Evolutionary conservation across 2,797 vertebrate genomes (phyloP).

Genomic region (Smutsia temminckii): DNA sequence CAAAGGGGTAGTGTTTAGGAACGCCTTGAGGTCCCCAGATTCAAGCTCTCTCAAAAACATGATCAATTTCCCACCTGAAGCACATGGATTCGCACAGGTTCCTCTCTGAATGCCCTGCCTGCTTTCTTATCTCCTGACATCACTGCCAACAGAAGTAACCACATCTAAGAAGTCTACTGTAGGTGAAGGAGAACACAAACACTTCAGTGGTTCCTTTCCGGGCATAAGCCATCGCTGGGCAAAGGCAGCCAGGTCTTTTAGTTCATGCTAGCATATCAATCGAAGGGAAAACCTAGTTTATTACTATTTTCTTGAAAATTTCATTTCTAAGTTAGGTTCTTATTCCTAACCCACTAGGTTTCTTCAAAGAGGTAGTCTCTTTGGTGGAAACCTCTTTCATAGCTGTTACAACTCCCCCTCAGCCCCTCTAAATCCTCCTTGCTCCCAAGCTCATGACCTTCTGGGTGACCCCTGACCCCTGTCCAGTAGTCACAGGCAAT

Average conservation of each 20-base stretch:
- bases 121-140: background rate
- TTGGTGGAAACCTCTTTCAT: background rate
- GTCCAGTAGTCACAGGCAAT: background rate
- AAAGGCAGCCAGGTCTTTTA: background rate
- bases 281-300: constrained; percentile 33
- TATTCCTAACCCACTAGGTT: background rate
- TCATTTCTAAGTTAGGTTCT: background rate
- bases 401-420: background rate
- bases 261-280: background rate
- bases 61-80: background rate
- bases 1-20: constrained; percentile 44
- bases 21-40: background rate
- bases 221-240: background rate
- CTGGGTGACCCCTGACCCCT: background rate
- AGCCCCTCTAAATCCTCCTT: background rate
- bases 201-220: background rate
- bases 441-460: background rate
- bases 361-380: background rate
- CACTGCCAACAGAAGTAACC: background rate
- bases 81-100: background rate
- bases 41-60: background rate
- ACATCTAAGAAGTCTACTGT: background rate
- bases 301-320: background rate
- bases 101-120: background rate
- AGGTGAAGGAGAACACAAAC: background rate